phyloP scores from a whole-genome alignment of 2,888 invertebrate species.

The Cephus sareptanus region DNA sequence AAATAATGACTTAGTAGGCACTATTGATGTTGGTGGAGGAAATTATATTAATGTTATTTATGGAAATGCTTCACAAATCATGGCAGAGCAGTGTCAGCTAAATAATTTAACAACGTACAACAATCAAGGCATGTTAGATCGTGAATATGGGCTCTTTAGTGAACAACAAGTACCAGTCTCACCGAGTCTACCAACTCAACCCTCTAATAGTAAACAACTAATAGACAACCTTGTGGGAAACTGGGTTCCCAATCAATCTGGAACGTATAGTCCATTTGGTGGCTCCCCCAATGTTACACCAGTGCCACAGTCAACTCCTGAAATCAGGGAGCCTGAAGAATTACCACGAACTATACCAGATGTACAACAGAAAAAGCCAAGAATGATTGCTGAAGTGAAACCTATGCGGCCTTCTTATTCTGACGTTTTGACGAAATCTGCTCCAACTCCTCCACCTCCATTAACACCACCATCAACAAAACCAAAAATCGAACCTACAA shows the following conservation, averaged over 20 bases:
- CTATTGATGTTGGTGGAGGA: slow-evolving; percentile 64
- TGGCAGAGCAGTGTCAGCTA: slow-evolving; percentile 57
- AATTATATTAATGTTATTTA: slow-evolving; percentile 65
- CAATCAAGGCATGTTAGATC: slow-evolving; percentile 47
- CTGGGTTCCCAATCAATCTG: slow-evolving; percentile 78
- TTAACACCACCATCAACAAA: slow-evolving; percentile 52
- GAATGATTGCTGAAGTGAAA: slow-evolving; percentile 86
- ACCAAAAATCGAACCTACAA: slow-evolving; percentile 60
- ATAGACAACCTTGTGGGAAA: slow-evolving; percentile 80
- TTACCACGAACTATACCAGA: slow-evolving; percentile 39
- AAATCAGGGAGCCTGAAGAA: slow-evolving; percentile 48
- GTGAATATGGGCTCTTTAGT: slow-evolving; percentile 62
- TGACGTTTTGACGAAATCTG: slow-evolving; percentile 81
- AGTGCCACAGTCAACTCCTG: slow-evolving; percentile 44
- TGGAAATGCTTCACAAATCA: slow-evolving; percentile 58
- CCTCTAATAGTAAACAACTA: slow-evolving; percentile 67
- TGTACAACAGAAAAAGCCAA: slow-evolving; percentile 69
- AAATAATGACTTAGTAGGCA: slow-evolving; percentile 60
- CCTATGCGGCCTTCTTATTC: slow-evolving; percentile 90
- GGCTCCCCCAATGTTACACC: slow-evolving; percentile 62
- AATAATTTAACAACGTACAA: slow-evolving; percentile 49
- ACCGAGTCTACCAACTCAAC: slow-evolving; percentile 42
- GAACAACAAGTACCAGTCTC: slow-evolving; percentile 48
- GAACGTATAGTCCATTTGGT: slow-evolving; percentile 81
- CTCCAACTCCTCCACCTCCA: slow-evolving; percentile 62